phyloP scores from a whole-genome alignment of 2,888 invertebrate genomes.

The Onchidella celtica region DNA sequence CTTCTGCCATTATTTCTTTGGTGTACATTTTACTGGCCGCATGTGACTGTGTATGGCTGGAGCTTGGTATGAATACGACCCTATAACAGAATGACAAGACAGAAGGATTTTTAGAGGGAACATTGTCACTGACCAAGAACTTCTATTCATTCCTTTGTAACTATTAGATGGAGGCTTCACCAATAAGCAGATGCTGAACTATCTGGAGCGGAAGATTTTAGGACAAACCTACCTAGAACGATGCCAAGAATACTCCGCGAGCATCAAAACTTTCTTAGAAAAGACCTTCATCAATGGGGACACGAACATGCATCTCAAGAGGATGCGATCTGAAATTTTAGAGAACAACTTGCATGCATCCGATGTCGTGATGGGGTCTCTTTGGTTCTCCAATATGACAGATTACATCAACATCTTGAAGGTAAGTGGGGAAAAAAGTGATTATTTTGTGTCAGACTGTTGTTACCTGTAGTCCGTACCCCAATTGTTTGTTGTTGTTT shows the following conservation, averaged over 20 bases:
- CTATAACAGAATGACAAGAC: too few relatives aligned
- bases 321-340: slow-evolving; percentile 59
- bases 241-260: slow-evolving; percentile 54
- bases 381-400: slow-evolving; percentile 71
- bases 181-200: slow-evolving; percentile 56
- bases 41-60: too few relatives aligned
- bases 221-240: slow-evolving; percentile 59
- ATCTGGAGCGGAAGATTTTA: slow-evolving; percentile 58
- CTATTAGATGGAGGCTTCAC: slow-evolving; percentile 61
- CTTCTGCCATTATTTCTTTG: too few relatives aligned
- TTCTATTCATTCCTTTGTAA: too few relatives aligned
- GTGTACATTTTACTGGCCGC: too few relatives aligned
- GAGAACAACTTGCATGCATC: slow-evolving; percentile 39
- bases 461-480: too few relatives aligned
- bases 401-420: slow-evolving; percentile 64
- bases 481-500: background rate
- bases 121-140: too few relatives aligned
- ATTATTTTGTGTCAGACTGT: too few relatives aligned
- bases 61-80: too few relatives aligned
- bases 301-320: slow-evolving; percentile 45
- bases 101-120: too few relatives aligned
- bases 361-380: slow-evolving; percentile 58
- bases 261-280: slow-evolving; percentile 34
- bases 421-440: slow-evolving; percentile 1
- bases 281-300: slow-evolving; percentile 37